Base-by-base conservation (phyloP, 2,797 vertebrate genomes). In the Diplodus puntazzo region DNA sequence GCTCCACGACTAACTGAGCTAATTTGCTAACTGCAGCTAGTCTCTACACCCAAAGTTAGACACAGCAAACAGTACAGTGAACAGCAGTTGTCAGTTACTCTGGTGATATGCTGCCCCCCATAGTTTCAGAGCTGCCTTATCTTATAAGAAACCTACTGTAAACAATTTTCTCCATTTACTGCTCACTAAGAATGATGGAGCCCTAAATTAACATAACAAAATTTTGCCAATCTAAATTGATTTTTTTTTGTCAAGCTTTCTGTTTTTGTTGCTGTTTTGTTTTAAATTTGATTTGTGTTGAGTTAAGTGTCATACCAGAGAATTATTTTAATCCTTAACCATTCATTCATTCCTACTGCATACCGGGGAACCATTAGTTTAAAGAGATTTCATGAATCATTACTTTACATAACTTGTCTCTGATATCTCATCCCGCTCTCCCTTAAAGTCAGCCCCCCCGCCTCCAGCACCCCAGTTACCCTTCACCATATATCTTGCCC, bases 401-500 rank as follows among this genome's bases (percentile, higher is more conserved):
- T 74, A 20, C 45, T 59, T 73, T 73, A 30, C 17, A 79, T 58
- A 73, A 76, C 53, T 50, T 58, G 4, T 55, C 67, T 87, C 84
- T 86, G 73, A 86, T 80, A 79, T 81, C 27, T 83, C 53, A 4
- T 79, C 62, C 53, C 7, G 25, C 59, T 55, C 55, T 68, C 55
- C 54, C 64, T 76, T 68, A 43, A 69, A 81, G 62, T 77, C 75
- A 65, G 53, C 55, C 67, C 54, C 57, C 75, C 39, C 25, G 25
- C 49, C 74, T 34, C 7, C 43, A 73, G 49, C 45, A 39, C 18
- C 43, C 61, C 63, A 60, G 80, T 80, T 69, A 80, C 23, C 48
- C 67, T 49, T 75, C 42, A 71, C 69, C 65, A 87, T 85, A 83
- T 52, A 76, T 91, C 86, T 85, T 80, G 39, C 52, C 57, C 68